These are phyloP conservation scores for Samia ricini DNA, from an alignment of 1,140 invertebrate species.

Conservation along the genomic window DNA sequence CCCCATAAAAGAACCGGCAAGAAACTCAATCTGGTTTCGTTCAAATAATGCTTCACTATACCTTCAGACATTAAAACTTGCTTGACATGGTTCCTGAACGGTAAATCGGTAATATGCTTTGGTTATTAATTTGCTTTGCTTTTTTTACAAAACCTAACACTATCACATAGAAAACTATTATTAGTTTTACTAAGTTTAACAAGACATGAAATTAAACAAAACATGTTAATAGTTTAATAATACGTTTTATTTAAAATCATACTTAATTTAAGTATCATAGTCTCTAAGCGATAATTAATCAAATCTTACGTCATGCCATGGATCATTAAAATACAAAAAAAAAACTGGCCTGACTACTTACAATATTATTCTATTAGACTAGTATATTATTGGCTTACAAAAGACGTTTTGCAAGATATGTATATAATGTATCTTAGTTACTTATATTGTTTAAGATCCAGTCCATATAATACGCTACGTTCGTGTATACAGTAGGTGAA, in stretches of 20 bases:
- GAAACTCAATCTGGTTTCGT: no score
- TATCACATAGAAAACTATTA: no score
- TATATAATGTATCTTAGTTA: not conserved
- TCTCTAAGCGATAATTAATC: not conserved
- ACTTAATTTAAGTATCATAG: not conserved
- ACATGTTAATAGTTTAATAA: not conserved
- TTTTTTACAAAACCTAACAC: no score
- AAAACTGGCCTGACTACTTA: not conserved
- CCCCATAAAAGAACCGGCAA: no score
- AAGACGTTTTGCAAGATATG: not conserved
- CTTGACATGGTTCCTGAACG: no score
- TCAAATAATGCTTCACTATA: no score
- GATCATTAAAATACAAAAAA: not conserved
- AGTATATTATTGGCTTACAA: not conserved
- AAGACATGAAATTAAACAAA: no score
- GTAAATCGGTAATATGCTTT: no score
- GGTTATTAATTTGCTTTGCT: no score
- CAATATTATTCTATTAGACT: not conserved
- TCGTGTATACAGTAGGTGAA: conserved; percentile 82
- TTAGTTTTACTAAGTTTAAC: no score
- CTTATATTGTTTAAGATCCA: conserved; percentile 82
- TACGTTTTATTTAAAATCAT: not conserved
- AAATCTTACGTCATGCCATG: not conserved
- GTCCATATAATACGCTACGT: conserved; percentile 79
- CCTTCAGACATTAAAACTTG: no score